These are phyloP conservation scores for Machimus rusticus DNA, from an alignment of 2,888 invertebrate genomes.

Conservation along the genomic window DNA sequence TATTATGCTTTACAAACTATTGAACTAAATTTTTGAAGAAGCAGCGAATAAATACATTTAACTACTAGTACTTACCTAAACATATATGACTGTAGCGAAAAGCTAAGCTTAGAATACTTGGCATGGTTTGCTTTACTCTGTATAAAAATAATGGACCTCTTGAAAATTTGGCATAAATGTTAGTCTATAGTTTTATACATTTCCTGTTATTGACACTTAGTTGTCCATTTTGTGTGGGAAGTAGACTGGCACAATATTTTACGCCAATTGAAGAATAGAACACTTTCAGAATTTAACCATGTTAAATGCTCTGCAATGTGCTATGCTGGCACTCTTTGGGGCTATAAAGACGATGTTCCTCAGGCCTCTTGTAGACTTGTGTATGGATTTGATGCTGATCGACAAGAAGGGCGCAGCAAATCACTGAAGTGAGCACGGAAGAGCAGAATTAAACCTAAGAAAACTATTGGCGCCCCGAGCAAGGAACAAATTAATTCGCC, in stretches of 20 bases:
- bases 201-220: not conserved
- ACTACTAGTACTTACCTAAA: not conserved
- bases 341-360: slow-evolving; percentile 36
- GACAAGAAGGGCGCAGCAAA: slow-evolving; percentile 40
- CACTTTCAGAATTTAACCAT: not conserved
- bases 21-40: not conserved
- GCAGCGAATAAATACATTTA: not conserved
- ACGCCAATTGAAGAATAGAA: not conserved
- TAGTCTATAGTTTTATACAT: not conserved
- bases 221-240: not conserved
- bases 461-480: slow-evolving; percentile 67
- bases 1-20: not conserved
- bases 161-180: slow-evolving; percentile 21
- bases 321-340: not conserved
- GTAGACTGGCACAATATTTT: not conserved
- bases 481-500: slow-evolving; percentile 70
- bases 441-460: slow-evolving; percentile 65
- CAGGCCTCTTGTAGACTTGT: slow-evolving; percentile 45
- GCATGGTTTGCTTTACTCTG: not conserved
- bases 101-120: not conserved
- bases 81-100: not conserved
- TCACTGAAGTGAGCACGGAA: slow-evolving; percentile 67
- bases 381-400: slow-evolving; percentile 42
- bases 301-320: not conserved
- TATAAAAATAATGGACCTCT: slow-evolving; percentile 20